A percentile compares a stretch with the other conserved stretches of the same genome.
phyloP scores from a whole-genome alignment of 2,113 vertebrate genomes.

The Alectura lathami region DNA sequence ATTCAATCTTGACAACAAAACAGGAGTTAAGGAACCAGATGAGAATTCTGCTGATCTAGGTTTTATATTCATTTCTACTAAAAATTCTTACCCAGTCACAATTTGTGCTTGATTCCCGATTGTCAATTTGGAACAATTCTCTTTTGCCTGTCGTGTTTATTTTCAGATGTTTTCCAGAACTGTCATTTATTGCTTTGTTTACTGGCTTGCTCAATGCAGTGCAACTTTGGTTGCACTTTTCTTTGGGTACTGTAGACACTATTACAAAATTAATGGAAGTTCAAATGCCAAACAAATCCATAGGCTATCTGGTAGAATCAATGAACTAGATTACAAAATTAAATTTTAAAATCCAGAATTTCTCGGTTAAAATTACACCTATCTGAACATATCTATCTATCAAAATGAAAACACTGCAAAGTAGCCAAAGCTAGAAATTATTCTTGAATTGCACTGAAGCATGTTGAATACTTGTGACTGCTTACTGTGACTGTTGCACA shows the following conservation, averaged over 20 bases:
- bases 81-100: not conserved
- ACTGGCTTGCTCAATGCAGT: not conserved
- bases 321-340: not conserved
- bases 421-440: not conserved
- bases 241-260: not conserved
- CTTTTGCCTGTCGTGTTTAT: not conserved
- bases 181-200: not conserved
- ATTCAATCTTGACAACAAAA: not conserved
- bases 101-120: not conserved
- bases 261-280: not conserved
- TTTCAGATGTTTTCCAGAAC: not conserved
- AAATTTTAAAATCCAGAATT: not conserved
- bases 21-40: rapidly evolving
- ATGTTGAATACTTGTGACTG: not conserved
- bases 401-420: not conserved
- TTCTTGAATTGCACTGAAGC: not conserved
- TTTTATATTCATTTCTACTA: not conserved
- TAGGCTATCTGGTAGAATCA: not conserved
- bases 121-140: not conserved
- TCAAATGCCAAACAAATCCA: not conserved
- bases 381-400: not conserved
- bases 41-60: not conserved
- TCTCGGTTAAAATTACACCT: not conserved
- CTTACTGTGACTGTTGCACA: not conserved
- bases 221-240: not conserved